Base-by-base conservation (phyloP, 2,888 invertebrate genomes). In the Amblyjoppa proteus region DNA sequence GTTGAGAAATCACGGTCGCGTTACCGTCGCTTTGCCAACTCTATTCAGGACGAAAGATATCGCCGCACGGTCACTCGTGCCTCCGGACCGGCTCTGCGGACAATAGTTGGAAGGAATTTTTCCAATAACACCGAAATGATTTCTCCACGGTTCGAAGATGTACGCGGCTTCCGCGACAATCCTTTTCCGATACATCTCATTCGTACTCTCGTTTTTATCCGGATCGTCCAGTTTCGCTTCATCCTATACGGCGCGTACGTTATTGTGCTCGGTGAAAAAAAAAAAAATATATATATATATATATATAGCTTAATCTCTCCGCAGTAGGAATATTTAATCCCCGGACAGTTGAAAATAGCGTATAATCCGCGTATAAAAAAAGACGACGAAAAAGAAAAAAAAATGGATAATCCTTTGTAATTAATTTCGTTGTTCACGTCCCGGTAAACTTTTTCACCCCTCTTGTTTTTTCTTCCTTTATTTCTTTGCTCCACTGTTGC, bases 91-190 rank as follows among this genome's bases (percentile, higher is more conserved):
- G n/a, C 25, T 9, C 61, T 9, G 31, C 49, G 58, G n/a, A 49
- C 34, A 25, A 84, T 76, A 76, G 25, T 76, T 45, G 68, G 25
- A 7, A 58, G 69, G 71, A 80, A 80, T 84, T 84, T 76, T 84
- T 58, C 84, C 84, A 80, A 80, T 84, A 84, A 76, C 68, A 84
- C 76, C 53, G 66, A 80, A 84, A 84, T 80, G 66, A 84, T 84
- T 76, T 80, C 71, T 71, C 76, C 77, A 51, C 41, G 58, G 53
- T 70, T 38, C 20, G 49, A 68, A 25, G 34, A 58, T 49, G 16
- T 56, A 81, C 73, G 61, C 16, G 68, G 25, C 20, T 38, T 41
- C 7, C 58, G 28, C 51, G 76, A 80, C 70, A 66, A 84, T 84
- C 49, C 51, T 73, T 76, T 81, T 73, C 31, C 73, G 76, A 84